Evolutionary conservation across 2,888 invertebrate species (phyloP).

Genomic region (Cryptosula pallasiana): DNA sequence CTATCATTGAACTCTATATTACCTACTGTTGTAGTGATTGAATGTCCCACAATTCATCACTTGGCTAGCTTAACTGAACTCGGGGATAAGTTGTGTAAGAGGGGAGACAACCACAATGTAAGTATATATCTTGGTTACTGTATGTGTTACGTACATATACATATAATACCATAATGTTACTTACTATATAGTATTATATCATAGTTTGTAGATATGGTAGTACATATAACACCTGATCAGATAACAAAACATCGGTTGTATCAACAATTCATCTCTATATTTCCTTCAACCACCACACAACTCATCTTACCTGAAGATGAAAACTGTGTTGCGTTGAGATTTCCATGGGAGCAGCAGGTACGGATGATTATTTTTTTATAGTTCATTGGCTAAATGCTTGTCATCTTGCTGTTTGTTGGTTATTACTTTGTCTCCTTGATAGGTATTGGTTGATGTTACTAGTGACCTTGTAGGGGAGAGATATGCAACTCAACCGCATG

Average conservation of each 20-base stretch:
- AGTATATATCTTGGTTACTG: background rate
- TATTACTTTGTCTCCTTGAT: no score
- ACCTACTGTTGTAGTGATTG: slow-evolving; percentile 20
- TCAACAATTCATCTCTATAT: slow-evolving; percentile 65
- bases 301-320: slow-evolving; percentile 70
- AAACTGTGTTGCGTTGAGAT: slow-evolving; percentile 30
- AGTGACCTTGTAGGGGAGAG: no score
- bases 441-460: no score
- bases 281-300: slow-evolving; percentile 58
- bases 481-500: no score
- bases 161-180: no score
- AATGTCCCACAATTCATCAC: slow-evolving; percentile 17
- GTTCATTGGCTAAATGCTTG: no score
- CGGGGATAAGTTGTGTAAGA: slow-evolving; percentile 49
- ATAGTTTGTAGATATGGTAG: slow-evolving; percentile 61
- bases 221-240: slow-evolving; percentile 74
- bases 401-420: no score
- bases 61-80: background rate
- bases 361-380: no score
- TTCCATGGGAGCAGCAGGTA: slow-evolving; percentile 17
- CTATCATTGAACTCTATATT: no score
- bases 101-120: background rate
- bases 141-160: background rate
- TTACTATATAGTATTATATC: background rate
- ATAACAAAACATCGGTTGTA: slow-evolving; percentile 65